Base-by-base conservation (phyloP, 2,888 invertebrate genomes). In the Patella depressa region DNA sequence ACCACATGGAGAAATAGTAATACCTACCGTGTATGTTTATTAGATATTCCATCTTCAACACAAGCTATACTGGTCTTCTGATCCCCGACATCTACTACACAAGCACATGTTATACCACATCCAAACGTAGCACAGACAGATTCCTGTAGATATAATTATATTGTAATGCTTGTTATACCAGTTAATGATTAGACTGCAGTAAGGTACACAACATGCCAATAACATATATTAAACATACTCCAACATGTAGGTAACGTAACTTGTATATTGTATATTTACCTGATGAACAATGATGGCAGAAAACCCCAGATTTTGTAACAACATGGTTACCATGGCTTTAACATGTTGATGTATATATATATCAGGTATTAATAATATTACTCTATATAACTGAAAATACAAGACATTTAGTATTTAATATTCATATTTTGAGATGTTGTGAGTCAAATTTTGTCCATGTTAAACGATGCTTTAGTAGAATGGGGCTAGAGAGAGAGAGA, bases 171-270 rank as follows among this genome's bases (percentile, higher is more conserved):
- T 45, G 7, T 4, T 7, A 5, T 7, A 45, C 34, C 34, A 45
- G 5, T 4, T 7, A 2, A 34, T 34, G 34, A 45, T 45, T 7
- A 5, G 5, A 45, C 5, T 45, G 34, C 34, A 5, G 34, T 45
- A 45, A 4, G 4, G 34, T 45, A 45, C 7, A 5, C 5, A 7
- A 45, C 7, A 0, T 45, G 34, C 34, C 5, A 45, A 5, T 45
- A 98, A 2, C 97, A 97, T 29, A 98, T 95, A 0, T 97, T 96
- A 0, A 97, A 97, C 93, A 98, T 98, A 90, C 98, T 97, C 89
- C 98, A 98, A 0, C 98, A 98, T 75, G 98, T 95, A 90, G 98
- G 98, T 0, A 98, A 98, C 96, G 0, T 98, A 97, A 92, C 98
- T 98, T 0, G 24, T 24, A 24, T 24, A 24, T 24, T 24, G 97